A percentile compares a stretch with the other conserved stretches of the same genome.
Conservation (phyloP, 2,113 vertebrate species). For the Agelaius phoeniceus region DNA sequence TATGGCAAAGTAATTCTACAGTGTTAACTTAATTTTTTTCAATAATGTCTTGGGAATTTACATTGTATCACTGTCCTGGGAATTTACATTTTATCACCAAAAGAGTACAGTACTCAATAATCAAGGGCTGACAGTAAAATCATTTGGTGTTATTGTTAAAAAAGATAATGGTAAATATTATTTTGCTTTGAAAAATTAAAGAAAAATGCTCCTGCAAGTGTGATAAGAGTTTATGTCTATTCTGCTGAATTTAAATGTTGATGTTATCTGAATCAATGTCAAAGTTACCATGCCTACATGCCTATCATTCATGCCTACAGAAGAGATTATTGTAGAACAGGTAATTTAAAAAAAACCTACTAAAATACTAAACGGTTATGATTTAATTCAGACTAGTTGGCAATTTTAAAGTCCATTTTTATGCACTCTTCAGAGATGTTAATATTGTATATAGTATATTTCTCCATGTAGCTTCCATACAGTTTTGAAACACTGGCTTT, state of each 20-base stretch:
- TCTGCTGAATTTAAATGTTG: background rate
- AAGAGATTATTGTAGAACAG: background rate
- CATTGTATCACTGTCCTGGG: background rate
- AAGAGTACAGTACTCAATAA: background rate
- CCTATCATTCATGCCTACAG: background rate
- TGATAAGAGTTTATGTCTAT: background rate
- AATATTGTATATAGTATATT: background rate
- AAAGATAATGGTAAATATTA: background rate
- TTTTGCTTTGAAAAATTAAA: background rate
- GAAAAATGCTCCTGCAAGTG: background rate
- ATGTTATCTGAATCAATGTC: background rate
- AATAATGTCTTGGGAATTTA: background rate
- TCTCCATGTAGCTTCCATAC: background rate
- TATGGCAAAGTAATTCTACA: background rate
- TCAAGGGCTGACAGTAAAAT: background rate
- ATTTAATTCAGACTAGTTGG: background rate
- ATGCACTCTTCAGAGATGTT: background rate
- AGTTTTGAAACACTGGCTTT: background rate
- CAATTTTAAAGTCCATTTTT: background rate
- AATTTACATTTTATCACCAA: background rate
- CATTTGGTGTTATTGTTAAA: background rate
- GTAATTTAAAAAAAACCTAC: background rate
- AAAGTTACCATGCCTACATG: background rate
- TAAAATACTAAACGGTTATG: background rate
- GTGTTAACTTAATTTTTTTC: background rate